Conservation (phyloP, 2,113 vertebrate species). For the Percopsis transmontana region DNA sequence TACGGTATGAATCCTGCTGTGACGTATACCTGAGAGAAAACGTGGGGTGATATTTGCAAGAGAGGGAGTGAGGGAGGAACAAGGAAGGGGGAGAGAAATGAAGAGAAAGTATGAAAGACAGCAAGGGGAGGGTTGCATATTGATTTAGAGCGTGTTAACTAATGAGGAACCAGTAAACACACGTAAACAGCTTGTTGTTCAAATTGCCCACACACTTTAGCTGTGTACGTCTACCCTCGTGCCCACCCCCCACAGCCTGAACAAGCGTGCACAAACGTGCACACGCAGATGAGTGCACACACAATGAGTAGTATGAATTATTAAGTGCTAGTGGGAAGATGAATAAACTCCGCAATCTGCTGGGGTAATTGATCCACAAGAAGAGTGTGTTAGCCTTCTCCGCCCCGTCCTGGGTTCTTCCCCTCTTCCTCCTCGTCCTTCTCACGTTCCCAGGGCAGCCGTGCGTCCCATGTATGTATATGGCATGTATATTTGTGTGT, state of each 20-base stretch:
- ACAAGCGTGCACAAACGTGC: slow-evolving; percentile 13
- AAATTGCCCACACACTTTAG: slow-evolving; percentile 44
- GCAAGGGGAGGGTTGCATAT: slow-evolving; percentile 29
- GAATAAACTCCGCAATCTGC: slow-evolving; percentile 69
- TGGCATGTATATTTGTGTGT: background rate
- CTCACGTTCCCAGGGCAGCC: slow-evolving; percentile 61
- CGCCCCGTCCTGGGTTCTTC: slow-evolving; percentile 15
- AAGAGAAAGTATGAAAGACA: slow-evolving; percentile 23
- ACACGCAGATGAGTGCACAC: slow-evolving; percentile 21
- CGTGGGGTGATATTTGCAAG: too few species aligned
- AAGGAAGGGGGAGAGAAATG: slow-evolving; percentile 11
- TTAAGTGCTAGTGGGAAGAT: slow-evolving; percentile 71
- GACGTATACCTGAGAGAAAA: too few species aligned
- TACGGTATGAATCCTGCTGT: too few species aligned
- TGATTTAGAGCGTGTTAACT: slow-evolving; percentile 66
- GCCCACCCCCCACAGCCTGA: background rate
- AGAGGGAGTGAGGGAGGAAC: background rate
- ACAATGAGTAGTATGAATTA: slow-evolving; percentile 58
- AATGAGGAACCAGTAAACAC: slow-evolving; percentile 63
- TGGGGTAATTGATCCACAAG: slow-evolving; percentile 61
- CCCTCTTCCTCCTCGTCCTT: slow-evolving; percentile 53
- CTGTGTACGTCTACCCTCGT: slow-evolving; percentile 7
- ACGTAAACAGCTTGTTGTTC: slow-evolving; percentile 69
- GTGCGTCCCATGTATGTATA: slow-evolving; percentile 58
- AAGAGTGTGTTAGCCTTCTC: slow-evolving; percentile 39